Conservation (phyloP, 1,140 invertebrate species). For the Leptinotarsa undecemlineata region DNA sequence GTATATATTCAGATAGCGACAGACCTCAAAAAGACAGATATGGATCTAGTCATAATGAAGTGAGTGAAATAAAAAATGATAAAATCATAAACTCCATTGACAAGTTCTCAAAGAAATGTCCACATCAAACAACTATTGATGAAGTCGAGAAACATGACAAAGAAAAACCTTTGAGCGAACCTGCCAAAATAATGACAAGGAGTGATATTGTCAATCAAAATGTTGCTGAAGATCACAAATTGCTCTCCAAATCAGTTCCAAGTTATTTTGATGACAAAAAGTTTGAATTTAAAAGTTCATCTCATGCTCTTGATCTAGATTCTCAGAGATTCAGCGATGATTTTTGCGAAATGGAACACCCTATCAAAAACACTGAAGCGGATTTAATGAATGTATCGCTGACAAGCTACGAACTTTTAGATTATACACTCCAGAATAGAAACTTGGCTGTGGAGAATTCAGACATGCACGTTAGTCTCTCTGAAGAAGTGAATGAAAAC, state of each 20-base stretch:
- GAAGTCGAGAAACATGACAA: conserved; percentile 6
- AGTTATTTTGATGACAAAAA: conserved; percentile 40
- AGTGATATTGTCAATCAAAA: conserved; percentile 67
- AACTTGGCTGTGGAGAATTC: conserved; percentile 38
- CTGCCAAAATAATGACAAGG: conserved; percentile 49
- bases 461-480: conserved; percentile 53
- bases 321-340: conserved; percentile 41
- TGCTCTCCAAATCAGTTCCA: conserved; percentile 38
- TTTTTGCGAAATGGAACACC: conserved; percentile 50
- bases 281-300: conserved; percentile 1
- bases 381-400: conserved; percentile 54
- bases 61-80: background rate
- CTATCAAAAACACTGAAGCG: conserved; percentile 42
- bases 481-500: conserved; percentile 54
- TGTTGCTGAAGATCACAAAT: conserved; percentile 41
- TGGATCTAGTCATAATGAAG: conserved; percentile 47
- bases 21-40: conserved; percentile 28
- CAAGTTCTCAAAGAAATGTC: background rate
- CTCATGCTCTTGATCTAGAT: conserved; percentile 10
- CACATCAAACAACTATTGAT: too few species aligned
- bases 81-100: background rate
- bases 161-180: background rate
- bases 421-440: conserved; percentile 52
- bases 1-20: conserved; percentile 27
- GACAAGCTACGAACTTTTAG: conserved; percentile 53